Evolutionary conservation across 2,113 vertebrate species (phyloP), one percentile per base, ranked within the genome.

Genomic region (Casuarius casuarius): DNA sequence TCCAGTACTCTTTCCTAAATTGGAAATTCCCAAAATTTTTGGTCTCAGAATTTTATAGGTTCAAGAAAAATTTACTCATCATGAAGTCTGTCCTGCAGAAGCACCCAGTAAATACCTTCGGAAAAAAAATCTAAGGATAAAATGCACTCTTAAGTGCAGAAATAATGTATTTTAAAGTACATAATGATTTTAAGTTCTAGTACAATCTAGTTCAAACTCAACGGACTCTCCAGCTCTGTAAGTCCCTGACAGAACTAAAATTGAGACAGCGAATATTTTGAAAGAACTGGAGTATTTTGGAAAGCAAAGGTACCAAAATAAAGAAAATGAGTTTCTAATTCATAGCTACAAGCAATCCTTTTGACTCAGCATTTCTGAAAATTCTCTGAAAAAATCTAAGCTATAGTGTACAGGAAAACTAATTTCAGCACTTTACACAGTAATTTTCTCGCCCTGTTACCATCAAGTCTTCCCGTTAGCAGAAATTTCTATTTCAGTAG

Each of bases 371-470:
- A 8, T 44, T 92, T 79, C 75, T 84, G 35, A 94, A 85, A 44
- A 26, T 42, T 65, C 21, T 52, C 63, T 79, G n/a, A 42, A 52
- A 52, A 87, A 72, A 33, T 38, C 33, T 29, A 58, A 81, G 46
- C 29, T 76, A 44, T 3, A 48, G 12, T 13, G 20, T 6, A 71
- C 17, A 92, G 66, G 23, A 91, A 72, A 89, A 87, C 38, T 66
- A 3, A 70, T 33, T 46, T 70, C n/a, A 26, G 35, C 87, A 92
- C 82, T 92, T 92, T 87, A 87, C 81, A 94, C 16, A 74, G 59
- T 4, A 71, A 74, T 75, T 91, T 52, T 51, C 94, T 84, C 67
- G 56, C 59, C 66, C 87, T 25, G 2, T 16, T 72, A 52, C 77
- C 28, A 94, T 9, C 2, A 3, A 82, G 78, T 9, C 33, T 59